Conservation (phyloP, 2,113 vertebrate species). For the Amphiprion percula region DNA sequence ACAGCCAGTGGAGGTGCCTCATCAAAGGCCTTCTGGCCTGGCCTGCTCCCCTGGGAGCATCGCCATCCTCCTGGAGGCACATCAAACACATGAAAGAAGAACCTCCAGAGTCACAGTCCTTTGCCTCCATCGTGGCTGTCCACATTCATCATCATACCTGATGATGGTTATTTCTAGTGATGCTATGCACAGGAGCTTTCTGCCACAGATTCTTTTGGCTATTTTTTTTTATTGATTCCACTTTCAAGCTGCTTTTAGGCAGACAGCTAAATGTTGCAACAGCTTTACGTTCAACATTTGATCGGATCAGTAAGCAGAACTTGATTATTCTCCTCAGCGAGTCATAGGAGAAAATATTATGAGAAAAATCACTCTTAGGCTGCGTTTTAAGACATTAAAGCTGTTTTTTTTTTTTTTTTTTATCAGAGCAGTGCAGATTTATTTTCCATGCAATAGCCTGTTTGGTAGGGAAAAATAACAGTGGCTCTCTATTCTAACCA, state of each 20-base stretch:
- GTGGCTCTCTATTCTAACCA: background rate
- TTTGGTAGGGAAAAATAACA: background rate
- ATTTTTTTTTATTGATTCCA: background rate
- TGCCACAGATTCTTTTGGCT: background rate
- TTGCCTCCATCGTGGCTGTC: constrained; percentile 52
- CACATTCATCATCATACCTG: constrained; percentile 51
- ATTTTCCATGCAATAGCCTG: constrained; percentile 1
- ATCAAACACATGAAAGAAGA: constrained; percentile 75
- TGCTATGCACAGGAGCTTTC: constrained; percentile 1
- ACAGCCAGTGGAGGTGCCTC: constrained; percentile 62
- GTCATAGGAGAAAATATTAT: constrained; percentile 1
- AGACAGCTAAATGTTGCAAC: constrained; percentile 1
- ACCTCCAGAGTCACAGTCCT: constrained; percentile 55
- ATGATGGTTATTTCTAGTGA: constrained; percentile 34
- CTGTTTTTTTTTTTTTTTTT: constrained; percentile 17
- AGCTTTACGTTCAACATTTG: constrained; percentile 17
- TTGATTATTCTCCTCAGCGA: constrained; percentile 14
- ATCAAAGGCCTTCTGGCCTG: constrained; percentile 76
- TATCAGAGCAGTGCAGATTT: constrained; percentile 15
- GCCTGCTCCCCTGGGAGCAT: constrained; percentile 59
- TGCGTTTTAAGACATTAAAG: constrained; percentile 19
- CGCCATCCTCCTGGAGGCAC: constrained; percentile 65
- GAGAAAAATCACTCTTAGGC: constrained; percentile 10
- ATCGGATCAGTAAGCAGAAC: constrained; percentile 8
- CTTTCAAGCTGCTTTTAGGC: constrained; percentile 2